Evolutionary conservation across 2,888 invertebrate genomes (phyloP).

Genomic region (Mellilla xanthometata): DNA sequence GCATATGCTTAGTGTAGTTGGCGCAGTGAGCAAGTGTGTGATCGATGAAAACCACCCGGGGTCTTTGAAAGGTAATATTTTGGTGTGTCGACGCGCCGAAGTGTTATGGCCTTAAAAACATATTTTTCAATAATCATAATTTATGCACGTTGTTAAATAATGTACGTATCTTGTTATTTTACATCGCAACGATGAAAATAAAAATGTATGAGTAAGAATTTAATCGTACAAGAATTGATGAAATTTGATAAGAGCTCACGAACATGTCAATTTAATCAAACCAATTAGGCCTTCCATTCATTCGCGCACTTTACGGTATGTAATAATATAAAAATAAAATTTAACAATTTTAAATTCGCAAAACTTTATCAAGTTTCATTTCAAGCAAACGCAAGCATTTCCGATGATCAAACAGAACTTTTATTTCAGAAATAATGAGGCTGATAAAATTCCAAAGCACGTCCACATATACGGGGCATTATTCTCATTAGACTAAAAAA

Average conservation of each 20-base stretch:
- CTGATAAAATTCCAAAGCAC: conserved; percentile 24
- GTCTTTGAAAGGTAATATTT: conserved; percentile 28
- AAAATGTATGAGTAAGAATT: too few relatives aligned
- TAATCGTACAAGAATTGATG: too few relatives aligned
- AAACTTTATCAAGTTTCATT: conserved; percentile 1
- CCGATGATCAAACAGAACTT: not conserved
- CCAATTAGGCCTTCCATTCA: too few relatives aligned
- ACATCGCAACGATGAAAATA: too few relatives aligned
- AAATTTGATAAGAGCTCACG: too few relatives aligned
- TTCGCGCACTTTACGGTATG: too few relatives aligned
- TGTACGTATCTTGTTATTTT: conserved; percentile 9
- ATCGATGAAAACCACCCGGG: conserved; percentile 38
- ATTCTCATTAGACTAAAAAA: conserved; percentile 40
- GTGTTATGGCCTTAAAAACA: too few relatives aligned
- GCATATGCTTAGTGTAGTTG: conserved; percentile 46
- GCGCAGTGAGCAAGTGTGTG: conserved; percentile 36
- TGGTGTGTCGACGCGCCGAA: conserved; percentile 12
- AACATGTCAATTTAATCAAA: too few relatives aligned
- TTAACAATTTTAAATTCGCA: too few relatives aligned
- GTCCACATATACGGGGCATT: conserved; percentile 20
- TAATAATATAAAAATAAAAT: too few relatives aligned
- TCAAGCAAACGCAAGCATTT: conserved; percentile 1
- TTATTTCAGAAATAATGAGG: conserved; percentile 11
- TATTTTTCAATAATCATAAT: too few relatives aligned
- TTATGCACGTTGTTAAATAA: too few relatives aligned